Conservation (phyloP, 92 coral and sea anemone genomes). For the Actinostola sp. region DNA sequence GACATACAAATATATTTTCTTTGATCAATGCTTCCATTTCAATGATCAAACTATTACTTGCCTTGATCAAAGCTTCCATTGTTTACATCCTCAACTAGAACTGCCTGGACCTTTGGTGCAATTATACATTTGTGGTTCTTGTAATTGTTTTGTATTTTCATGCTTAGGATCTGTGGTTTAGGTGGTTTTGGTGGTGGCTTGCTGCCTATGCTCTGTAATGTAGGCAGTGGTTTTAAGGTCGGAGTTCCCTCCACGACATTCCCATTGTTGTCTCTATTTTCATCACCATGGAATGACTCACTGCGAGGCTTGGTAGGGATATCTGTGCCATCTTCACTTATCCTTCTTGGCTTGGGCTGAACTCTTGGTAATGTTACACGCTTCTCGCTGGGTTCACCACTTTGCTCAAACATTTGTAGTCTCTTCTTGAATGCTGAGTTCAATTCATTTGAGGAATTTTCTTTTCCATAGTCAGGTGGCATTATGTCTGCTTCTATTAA, state of each 20-base stretch:
- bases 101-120: conserved; percentile 41
- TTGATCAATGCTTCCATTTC: conserved; percentile 1
- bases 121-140: conserved; percentile 42
- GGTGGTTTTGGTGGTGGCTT: conserved; percentile 61
- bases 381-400: conserved; percentile 12
- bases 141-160: conserved; percentile 34
- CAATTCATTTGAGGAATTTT: conserved; percentile 19
- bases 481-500: conserved; percentile 49
- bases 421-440: conserved; percentile 2
- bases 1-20: neutral
- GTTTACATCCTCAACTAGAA: conserved; percentile 6
- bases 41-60: neutral
- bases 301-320: conserved; percentile 19
- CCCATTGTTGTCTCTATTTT: conserved; percentile 9
- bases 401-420: conserved; percentile 11
- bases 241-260: conserved; percentile 44
- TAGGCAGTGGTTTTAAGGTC: conserved; percentile 56
- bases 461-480: conserved; percentile 37
- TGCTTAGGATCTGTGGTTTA: conserved; percentile 24
- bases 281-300: neutral
- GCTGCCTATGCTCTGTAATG: conserved; percentile 64
- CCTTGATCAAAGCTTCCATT: conserved; percentile 33
- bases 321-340: conserved; percentile 22
- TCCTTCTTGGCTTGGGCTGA: conserved; percentile 39
- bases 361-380: conserved; percentile 38